Conservation (phyloP, 2,113 vertebrate genomes). For the Eclectus roratus region DNA sequence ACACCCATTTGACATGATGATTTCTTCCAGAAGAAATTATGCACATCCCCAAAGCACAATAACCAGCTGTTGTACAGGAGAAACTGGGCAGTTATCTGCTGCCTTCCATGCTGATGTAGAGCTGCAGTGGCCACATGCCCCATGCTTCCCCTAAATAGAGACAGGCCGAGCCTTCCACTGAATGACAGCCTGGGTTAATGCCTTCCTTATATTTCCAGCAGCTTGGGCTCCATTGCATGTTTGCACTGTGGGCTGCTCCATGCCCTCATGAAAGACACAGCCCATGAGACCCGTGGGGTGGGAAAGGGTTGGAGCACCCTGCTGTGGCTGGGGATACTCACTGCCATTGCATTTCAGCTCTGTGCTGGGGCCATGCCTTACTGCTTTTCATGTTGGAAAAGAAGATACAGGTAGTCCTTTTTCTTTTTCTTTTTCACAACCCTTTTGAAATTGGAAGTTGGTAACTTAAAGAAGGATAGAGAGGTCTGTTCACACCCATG, state of each 20-base stretch:
- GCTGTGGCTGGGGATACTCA: background rate
- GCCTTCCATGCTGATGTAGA: background rate
- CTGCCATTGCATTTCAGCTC: background rate
- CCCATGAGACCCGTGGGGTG: background rate
- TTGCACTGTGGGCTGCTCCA: background rate
- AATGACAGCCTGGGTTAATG: background rate
- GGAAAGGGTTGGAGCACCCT: background rate
- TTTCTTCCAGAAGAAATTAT: slow-evolving; percentile 42
- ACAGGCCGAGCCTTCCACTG: background rate
- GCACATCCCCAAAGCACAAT: slow-evolving; percentile 5
- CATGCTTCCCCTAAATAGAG: background rate
- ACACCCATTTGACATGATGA: background rate
- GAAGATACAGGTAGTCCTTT: background rate
- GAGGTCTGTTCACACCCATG: background rate
- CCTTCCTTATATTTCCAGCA: background rate
- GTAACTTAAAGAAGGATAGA: background rate
- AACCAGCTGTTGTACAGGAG: slow-evolving; percentile 33
- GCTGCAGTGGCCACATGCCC: background rate
- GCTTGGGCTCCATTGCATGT: background rate
- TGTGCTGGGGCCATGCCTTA: accelerated
- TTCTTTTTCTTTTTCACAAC: background rate
- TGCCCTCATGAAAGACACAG: background rate
- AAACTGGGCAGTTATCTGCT: background rate
- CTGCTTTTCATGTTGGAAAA: background rate
- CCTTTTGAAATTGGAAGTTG: background rate